Base-by-base conservation (phyloP, 2,888 invertebrate genomes). In the Julus scanicus region DNA sequence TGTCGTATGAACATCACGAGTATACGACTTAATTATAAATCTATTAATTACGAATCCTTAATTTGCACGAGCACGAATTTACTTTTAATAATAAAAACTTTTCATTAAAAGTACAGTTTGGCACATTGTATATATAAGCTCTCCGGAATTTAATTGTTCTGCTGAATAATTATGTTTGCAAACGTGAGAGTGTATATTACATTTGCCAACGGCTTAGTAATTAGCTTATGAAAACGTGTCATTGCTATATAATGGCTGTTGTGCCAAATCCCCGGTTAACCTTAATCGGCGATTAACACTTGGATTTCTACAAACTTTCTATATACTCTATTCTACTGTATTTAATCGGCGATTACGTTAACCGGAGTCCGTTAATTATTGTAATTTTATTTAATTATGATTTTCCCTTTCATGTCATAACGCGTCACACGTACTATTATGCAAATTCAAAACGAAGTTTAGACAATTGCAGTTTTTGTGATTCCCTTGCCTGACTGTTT, bases 71-170 rank as follows among this genome's bases (percentile, higher is more conserved):
- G 63, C 71, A 15, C 6, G 53, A 53, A 8, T 8, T 53, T 53
- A 53, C 11, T 15, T 53, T 53, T 2, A 4, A 11, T 15, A 15
- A 53, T 53, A 53, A 20, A 71, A 71, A 63, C 20, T 20, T 71
- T 71, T 71, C n/a, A 71, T 71, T 71, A 71, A 71, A 71, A 71
- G 4, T 71, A 20, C 20, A 71, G n/a, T 71, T 71, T 63, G n/a
- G 71, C 20, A n/a, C 63, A 63, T 1, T 53, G 63, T 63, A 63
- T 2, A 9, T n/a, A n/a, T n/a, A n/a, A n/a, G 8, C 53, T n/a
- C 57, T 17, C 5, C 57, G 8, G 53, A 63, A 20, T 71, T 71
- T 20, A 71, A 71, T 71, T 71, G 71, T 71, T 71, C n/a, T n/a
- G 1, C n/a, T 20, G n/a, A 71, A 71, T 71, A 71, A 71, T 71